Percentiles rank a stretch among this genome's conserved stretches.
These are phyloP conservation scores for Solenodon paradoxus DNA, from an alignment of 2,113 vertebrate genomes.

Conservation along the genomic window DNA sequence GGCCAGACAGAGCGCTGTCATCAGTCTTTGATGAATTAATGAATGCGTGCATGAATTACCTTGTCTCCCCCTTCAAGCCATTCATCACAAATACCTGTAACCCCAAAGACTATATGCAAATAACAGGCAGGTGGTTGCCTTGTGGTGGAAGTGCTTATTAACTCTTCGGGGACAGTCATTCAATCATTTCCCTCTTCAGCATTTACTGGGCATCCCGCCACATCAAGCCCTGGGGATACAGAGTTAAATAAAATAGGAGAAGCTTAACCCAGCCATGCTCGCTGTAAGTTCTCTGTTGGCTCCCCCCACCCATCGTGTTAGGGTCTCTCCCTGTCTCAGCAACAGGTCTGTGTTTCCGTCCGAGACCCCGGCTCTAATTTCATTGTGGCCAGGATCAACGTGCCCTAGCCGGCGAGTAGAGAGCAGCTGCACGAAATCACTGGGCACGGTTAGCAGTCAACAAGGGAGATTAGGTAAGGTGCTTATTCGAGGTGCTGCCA, in stretches of 20 bases:
- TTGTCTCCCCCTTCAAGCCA: neutral
- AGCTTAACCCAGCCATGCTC: neutral
- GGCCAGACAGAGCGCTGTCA: too few species aligned
- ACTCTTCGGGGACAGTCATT: neutral
- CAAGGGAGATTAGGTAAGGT: slow-evolving; percentile 54
- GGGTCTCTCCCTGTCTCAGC: neutral
- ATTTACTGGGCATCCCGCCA: neutral
- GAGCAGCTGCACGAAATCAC: slow-evolving; percentile 23
- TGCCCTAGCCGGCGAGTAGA: neutral
- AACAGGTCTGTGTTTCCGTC: neutral
- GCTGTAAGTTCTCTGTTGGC: neutral
- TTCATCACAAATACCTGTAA: neutral
- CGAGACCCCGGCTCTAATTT: slow-evolving; percentile 12
- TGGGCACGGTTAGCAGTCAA: slow-evolving; percentile 12
- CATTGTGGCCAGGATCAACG: neutral
- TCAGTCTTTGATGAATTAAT: neutral
- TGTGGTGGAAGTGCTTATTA: neutral
- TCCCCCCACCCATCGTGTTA: neutral
- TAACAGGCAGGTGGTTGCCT: neutral
- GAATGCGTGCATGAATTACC: too few species aligned
- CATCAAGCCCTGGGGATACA: neutral
- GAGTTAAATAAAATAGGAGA: neutral
- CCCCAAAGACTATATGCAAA: neutral
- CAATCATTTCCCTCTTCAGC: neutral
- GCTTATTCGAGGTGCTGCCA: slow-evolving; percentile 42